phyloP scores from a whole-genome alignment of 2,113 vertebrate genomes.

The Tragelaphus strepsiceros region DNA sequence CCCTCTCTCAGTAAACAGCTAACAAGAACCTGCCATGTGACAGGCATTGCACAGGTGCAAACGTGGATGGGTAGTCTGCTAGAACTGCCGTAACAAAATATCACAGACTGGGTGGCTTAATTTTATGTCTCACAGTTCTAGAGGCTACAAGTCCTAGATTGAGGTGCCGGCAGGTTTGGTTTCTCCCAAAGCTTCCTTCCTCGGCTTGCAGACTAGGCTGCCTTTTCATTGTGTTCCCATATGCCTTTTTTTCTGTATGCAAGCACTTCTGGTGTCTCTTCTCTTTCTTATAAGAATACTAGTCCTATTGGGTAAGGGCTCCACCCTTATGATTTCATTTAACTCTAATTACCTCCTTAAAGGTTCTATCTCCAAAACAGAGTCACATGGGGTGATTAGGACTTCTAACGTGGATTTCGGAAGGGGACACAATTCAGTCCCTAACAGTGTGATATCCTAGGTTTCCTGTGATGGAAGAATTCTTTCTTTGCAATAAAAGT shows the following conservation, averaged over 20 bases:
- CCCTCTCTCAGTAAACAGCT: neutral
- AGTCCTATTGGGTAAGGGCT: neutral
- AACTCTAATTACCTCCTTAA: neutral
- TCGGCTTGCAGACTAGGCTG: neutral
- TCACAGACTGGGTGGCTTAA: neutral
- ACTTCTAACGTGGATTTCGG: neutral
- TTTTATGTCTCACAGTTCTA: neutral
- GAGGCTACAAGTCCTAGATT: neutral
- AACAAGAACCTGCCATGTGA: neutral
- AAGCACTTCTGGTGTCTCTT: neutral
- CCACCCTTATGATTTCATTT: neutral
- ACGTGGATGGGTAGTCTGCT: neutral
- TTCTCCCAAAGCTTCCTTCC: neutral
- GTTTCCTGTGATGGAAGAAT: neutral
- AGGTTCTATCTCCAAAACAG: neutral
- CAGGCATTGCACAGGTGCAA: neutral
- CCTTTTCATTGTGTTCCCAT: neutral
- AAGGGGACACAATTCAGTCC: neutral
- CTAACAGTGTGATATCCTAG: neutral
- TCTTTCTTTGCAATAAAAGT: neutral
- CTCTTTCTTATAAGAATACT: neutral
- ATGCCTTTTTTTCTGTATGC: neutral
- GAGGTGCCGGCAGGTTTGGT: neutral
- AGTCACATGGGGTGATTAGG: neutral
- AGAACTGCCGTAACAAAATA: neutral